Base-by-base conservation (phyloP, 2,888 invertebrate genomes). In the Aromia moschata region DNA sequence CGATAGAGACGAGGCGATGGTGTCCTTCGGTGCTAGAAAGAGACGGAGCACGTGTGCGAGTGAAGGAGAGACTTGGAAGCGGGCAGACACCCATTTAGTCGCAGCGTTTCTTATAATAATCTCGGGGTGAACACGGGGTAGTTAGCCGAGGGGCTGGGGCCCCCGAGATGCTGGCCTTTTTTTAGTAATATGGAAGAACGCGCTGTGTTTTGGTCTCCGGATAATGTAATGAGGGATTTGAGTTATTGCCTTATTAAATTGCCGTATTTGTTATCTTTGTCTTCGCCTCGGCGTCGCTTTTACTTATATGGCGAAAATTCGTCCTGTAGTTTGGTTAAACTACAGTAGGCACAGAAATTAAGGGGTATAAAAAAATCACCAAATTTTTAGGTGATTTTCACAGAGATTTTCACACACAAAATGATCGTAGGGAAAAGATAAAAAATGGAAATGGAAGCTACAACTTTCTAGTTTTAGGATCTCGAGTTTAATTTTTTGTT, bases 101-200 rank as follows among this genome's bases (percentile, higher is more conserved):
- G 71, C 73, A 74, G 72, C 78, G 77, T 78, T 78, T 77, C 77
- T 78, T 77, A 78, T 78, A 78, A 78, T 78, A 78, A 78, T 78
- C 77, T 77, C 70, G 70, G 75, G 73, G 75, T 68, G 75, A 74
- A 73, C 67, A 72, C 64, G 69, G 70, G 67, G 68, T 72, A 72
- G 70, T 70, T 72, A 72, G 68, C 70, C 66, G 69, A 62, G 68
- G 68, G 70, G 60, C 53, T 53, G 60, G 20, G 57, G 30, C 62
- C 65, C 65, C 67, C 52, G 59, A 62, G 66, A 67, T 64, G 65
- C 60, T 67, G 65, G 67, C 68, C 72, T 72, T 74, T n/a, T 72
- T 74, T 74, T 73, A 72, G 72, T 71, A 75, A 74, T 74, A 73
- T 71, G 67, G 68, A 72, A 68, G 70, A 72, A 65, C 69, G 70